These are phyloP conservation scores for Tuberolachnus salignus DNA, from an alignment of 2,888 invertebrate species.

Conservation along the genomic window DNA sequence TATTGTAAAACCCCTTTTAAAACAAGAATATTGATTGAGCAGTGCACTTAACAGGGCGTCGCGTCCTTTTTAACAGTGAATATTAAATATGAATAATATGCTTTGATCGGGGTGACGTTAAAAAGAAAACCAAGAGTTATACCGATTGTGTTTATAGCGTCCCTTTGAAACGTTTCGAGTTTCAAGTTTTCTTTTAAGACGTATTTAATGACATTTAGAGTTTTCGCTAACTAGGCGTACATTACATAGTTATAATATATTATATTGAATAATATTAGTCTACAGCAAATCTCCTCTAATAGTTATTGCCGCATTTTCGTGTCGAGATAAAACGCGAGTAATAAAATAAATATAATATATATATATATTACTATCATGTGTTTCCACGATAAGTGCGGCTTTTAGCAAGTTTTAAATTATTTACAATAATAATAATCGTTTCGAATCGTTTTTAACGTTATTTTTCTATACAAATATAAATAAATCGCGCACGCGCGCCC, in stretches of 20 bases:
- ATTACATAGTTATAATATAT: background rate
- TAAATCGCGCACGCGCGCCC: background rate
- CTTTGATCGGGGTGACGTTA: background rate
- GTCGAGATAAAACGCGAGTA: background rate
- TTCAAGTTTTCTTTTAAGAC: background rate
- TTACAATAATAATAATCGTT: constrained; percentile 5
- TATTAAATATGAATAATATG: constrained; percentile 21
- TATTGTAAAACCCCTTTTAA: background rate
- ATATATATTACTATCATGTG: background rate
- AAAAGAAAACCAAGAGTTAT: constrained; percentile 7
- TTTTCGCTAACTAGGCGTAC: background rate
- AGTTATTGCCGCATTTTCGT: background rate
- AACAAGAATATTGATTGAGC: background rate
- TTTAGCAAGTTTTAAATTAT: background rate
- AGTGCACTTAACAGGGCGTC: background rate
- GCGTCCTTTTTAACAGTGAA: background rate
- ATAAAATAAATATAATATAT: background rate
- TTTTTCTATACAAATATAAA: background rate
- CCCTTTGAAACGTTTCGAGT: constrained; percentile 1
- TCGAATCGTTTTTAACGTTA: background rate
- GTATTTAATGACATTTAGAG: background rate
- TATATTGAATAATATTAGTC: constrained; percentile 40
- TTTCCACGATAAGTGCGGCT: background rate
- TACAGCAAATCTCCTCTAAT: background rate
- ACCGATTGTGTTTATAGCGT: constrained; percentile 3